Percentiles rank a stretch among this genome's conserved stretches.
Evolutionary conservation across 2,888 invertebrate species (phyloP).

Genomic region (Pollenia labialis): DNA sequence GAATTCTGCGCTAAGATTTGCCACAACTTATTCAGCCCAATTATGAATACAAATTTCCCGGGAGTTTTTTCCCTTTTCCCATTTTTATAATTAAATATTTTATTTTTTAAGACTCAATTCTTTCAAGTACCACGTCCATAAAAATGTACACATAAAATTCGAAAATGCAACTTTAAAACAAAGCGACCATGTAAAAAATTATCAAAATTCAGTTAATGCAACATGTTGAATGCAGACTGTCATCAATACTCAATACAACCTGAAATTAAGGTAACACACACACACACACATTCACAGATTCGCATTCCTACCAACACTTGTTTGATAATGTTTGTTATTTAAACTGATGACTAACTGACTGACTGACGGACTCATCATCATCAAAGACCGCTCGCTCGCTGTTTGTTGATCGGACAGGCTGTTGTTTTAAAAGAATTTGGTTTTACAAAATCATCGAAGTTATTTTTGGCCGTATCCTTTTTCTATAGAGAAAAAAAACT

Average conservation of each 20-base stretch:
- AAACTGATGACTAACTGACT: background rate
- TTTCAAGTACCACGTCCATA: background rate
- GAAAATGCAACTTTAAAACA: background rate
- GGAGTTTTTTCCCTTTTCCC: too few relatives aligned
- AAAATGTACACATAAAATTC: background rate
- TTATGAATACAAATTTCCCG: too few relatives aligned
- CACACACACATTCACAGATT: background rate
- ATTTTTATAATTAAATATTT: too few relatives aligned
- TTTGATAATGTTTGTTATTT: background rate
- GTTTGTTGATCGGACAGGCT: slow-evolving; percentile 15
- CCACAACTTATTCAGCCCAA: too few relatives aligned
- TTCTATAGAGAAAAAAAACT: slow-evolving; percentile 35
- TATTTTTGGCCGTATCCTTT: slow-evolving; percentile 55
- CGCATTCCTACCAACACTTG: background rate
- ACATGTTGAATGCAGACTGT: slow-evolving; percentile 68
- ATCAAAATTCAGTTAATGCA: slow-evolving; percentile 70
- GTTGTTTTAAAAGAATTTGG: slow-evolving; percentile 51
- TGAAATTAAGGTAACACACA: background rate
- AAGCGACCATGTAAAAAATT: slow-evolving; percentile 30
- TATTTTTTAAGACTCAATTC: slow-evolving; percentile 1
- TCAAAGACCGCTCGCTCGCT: background rate
- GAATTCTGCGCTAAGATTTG: too few relatives aligned
- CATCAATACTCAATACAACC: slow-evolving; percentile 56
- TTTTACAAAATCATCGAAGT: slow-evolving; percentile 16
- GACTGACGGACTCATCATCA: slow-evolving; percentile 14